Conservation (phyloP, 2,888 invertebrate genomes). For the Thera britannica region DNA sequence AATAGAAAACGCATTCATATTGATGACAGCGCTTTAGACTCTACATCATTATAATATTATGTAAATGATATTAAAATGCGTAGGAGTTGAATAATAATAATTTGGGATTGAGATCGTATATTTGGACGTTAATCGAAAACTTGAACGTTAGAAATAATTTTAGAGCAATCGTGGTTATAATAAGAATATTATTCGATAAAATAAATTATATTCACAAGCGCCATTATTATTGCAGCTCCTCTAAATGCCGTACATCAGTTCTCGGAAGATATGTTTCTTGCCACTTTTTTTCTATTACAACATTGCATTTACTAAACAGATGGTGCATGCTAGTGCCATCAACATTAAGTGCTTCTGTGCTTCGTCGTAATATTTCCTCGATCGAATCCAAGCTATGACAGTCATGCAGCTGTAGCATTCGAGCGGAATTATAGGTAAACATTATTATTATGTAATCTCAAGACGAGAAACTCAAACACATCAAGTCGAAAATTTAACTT, state of each 20-base stretch:
- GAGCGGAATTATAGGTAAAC: too few species aligned
- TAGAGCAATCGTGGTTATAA: conserved; percentile 4
- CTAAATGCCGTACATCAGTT: background rate
- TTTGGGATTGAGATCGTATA: conserved; percentile 24
- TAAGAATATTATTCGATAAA: conserved; percentile 4
- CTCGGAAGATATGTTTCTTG: background rate
- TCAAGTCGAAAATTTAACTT: too few species aligned
- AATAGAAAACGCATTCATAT: conserved; percentile 19
- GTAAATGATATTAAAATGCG: conserved; percentile 26
- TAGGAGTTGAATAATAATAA: conserved; percentile 30
- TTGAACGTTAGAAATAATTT: conserved; percentile 20
- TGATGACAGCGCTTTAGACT: conserved; percentile 47
- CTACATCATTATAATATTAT: conserved; percentile 33
- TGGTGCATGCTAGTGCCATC: too few species aligned
- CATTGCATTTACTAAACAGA: too few species aligned
- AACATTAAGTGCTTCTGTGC: too few species aligned
- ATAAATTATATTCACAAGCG: conserved; percentile 1
- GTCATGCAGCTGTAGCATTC: too few species aligned
- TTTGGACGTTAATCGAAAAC: conserved; percentile 27
- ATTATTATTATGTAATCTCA: too few species aligned
- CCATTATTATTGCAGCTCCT: background rate
- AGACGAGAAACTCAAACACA: too few species aligned
- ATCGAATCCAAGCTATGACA: too few species aligned
- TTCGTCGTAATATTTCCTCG: too few species aligned
- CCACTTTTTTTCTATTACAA: too few species aligned